Evolutionary conservation across 2,797 vertebrate genomes (phyloP).

Genomic region (Hemitrygon akajei): DNA sequence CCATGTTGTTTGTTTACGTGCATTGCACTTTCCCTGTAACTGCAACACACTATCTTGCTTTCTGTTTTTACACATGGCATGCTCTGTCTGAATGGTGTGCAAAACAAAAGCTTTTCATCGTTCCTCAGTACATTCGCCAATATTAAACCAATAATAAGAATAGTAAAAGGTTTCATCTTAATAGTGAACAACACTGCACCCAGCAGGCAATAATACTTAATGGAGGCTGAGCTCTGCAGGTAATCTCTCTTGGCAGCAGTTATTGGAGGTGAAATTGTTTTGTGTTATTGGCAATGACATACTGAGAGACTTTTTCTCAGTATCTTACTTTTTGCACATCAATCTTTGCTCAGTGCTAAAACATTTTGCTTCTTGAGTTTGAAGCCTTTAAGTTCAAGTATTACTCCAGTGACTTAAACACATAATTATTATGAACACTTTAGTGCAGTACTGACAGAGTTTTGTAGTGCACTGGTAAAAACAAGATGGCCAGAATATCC

Average conservation of each 20-base stretch:
- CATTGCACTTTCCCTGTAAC: no score
- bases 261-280: not conserved
- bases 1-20: no score
- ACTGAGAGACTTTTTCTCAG: not conserved
- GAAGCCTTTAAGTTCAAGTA: not conserved
- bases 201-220: not conserved
- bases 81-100: no score
- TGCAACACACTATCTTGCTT: no score
- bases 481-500: no score
- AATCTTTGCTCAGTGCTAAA: not conserved
- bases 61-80: no score
- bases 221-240: not conserved
- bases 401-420: not conserved
- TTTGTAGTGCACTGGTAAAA: not conserved
- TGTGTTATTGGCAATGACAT: not conserved
- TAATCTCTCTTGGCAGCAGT: not conserved
- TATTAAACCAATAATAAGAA: not conserved
- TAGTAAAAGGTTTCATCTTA: not conserved
- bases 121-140: no score
- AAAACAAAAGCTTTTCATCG: no score
- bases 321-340: not conserved
- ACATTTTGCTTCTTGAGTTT: not conserved
- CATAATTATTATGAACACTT: not conserved
- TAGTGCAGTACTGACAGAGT: not conserved
- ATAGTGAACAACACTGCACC: not conserved